A percentile compares a stretch with the other conserved stretches of the same genome.
Evolutionary conservation across 2,113 vertebrate genomes (phyloP).

Genomic region (Bambusicola thoracicus): DNA sequence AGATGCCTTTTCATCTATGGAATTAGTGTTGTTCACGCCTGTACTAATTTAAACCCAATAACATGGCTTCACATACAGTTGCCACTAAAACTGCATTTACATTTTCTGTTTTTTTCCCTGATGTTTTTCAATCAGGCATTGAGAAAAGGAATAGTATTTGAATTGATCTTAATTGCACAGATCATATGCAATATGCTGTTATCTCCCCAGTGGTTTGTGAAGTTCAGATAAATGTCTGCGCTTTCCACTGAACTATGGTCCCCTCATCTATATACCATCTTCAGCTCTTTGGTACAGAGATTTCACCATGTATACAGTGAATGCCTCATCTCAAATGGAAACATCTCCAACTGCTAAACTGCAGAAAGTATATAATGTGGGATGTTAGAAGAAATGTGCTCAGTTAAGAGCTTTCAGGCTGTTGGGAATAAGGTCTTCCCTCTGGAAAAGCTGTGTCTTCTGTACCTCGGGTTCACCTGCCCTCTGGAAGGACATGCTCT

Average conservation of each 20-base stretch:
- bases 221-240: neutral
- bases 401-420: neutral
- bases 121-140: neutral
- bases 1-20: neutral
- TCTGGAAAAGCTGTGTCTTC: neutral
- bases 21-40: neutral
- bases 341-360: neutral
- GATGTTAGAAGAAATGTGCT: neutral
- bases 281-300: neutral
- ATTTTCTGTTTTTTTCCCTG: neutral
- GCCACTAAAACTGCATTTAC: neutral
- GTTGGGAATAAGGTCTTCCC: neutral
- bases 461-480: neutral
- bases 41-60: neutral
- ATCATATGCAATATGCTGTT: neutral
- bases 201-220: neutral
- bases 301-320: neutral
- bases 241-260: neutral
- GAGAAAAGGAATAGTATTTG: neutral
- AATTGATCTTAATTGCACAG: neutral
- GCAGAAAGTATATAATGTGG: neutral
- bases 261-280: neutral
- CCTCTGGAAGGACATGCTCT: neutral
- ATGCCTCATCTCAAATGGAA: neutral
- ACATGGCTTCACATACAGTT: neutral